Evolutionary conservation across 2,888 invertebrate genomes (phyloP).

Genomic region (Eupeodes latifasciatus): DNA sequence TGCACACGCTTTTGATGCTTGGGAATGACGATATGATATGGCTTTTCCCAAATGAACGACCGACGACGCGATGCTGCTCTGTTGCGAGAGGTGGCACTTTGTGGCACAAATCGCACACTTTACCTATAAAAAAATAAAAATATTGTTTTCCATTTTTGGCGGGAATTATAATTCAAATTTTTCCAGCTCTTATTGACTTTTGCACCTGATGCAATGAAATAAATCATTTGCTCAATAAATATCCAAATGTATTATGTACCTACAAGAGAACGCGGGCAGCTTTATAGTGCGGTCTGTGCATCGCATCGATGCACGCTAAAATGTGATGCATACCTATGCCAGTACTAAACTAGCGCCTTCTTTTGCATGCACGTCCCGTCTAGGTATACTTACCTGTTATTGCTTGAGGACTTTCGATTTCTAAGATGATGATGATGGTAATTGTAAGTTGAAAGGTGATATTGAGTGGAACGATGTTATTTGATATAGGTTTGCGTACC

Average conservation of each 20-base stretch:
- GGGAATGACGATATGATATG: slow-evolving; percentile 51
- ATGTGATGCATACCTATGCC: slow-evolving; percentile 32
- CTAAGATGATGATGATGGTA: slow-evolving; percentile 49
- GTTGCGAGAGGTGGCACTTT: slow-evolving; percentile 8
- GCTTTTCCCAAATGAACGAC: slow-evolving; percentile 1
- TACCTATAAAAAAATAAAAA: slow-evolving; percentile 3
- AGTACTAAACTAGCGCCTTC: not conserved
- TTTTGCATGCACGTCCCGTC: not conserved
- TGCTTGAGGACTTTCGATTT: slow-evolving; percentile 65
- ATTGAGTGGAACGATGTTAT: slow-evolving; percentile 68
- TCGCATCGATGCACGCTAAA: slow-evolving; percentile 17
- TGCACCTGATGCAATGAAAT: slow-evolving; percentile 76
- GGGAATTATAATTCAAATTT: slow-evolving; percentile 74
- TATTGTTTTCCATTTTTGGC: slow-evolving; percentile 70
- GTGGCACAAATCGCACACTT: slow-evolving; percentile 47
- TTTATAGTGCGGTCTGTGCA: not conserved
- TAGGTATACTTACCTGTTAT: not conserved
- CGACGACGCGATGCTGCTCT: not conserved
- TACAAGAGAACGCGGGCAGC: slow-evolving; percentile 30
- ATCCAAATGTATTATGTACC: slow-evolving; percentile 17
- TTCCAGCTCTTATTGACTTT: slow-evolving; percentile 72
- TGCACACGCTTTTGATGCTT: slow-evolving; percentile 50
- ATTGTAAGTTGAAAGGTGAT: slow-evolving; percentile 75
- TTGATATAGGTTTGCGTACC: slow-evolving; percentile 42
- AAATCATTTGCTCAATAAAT: slow-evolving; percentile 71